Evolutionary conservation across 2,113 vertebrate genomes (phyloP), one percentile per base, ranked within the genome.

Genomic region (Aramus guarauna): DNA sequence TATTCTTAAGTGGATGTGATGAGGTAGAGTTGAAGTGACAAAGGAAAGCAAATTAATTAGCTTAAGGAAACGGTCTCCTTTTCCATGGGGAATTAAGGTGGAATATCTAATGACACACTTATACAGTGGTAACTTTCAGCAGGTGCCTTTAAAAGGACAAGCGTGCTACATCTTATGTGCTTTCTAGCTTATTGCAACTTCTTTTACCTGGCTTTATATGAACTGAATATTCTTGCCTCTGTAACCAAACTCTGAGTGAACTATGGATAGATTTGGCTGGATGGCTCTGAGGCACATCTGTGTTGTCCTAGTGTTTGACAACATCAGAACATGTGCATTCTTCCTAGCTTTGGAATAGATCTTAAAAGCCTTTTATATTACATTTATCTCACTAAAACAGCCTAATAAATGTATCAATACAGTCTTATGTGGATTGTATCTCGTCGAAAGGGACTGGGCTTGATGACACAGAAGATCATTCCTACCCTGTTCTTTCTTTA

Each of bases 401-500:
- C 36, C 62, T 88, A 48, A 9, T 88, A 56, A 75, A 11, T 23
- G 4, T 60, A 24, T 92, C 19, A 20, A 17, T 72, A 16, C 32
- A 52, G 9, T 64, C 52, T 62, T 39, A 22, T 0, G 7, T 64
- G 43, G 23, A 13, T 79, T 66, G 45, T 50, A 32, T 34, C 36
- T 69, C 11, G 15, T 5, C 58, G 59, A 66, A 88, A 24, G 64
- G 45, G 12, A 30, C 66, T 59, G 39, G 67, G 4, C 50, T 83
- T 36, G 67, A 26, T 91, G 85, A 72, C 63, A 72, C 36, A 41
- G 32, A 53, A 66, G 71, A 69, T 69, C 36, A 53, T 75, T 88
- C 76, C 53, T 76, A 7, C 76, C 76, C 80, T 73, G 83, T 88
- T 96, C 82, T 95, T 95, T 96, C 93, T 92, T 93, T 77, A 93